Conservation (phyloP, 2,888 invertebrate genomes). For the Leucania comma region DNA sequence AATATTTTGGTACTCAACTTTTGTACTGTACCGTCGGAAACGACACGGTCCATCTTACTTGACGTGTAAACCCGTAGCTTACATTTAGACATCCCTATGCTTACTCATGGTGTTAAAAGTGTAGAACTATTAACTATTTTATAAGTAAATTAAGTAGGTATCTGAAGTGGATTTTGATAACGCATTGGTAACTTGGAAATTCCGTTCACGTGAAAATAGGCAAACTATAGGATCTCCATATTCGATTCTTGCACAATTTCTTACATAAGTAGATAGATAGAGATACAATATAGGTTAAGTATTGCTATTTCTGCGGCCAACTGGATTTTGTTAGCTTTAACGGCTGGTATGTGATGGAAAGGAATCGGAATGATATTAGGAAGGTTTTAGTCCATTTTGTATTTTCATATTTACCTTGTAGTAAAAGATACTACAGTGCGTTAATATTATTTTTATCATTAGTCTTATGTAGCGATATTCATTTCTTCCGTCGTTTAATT, state of each 20-base stretch:
- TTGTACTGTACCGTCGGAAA: slow-evolving; percentile 85
- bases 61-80: slow-evolving; percentile 85
- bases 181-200: slow-evolving; percentile 59
- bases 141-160: slow-evolving; percentile 81
- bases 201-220: slow-evolving; percentile 62
- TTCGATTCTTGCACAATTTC: slow-evolving; percentile 87
- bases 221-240: slow-evolving; percentile 61
- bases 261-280: slow-evolving; percentile 86
- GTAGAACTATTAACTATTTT: slow-evolving; percentile 79
- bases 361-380: slow-evolving; percentile 29
- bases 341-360: slow-evolving; percentile 27
- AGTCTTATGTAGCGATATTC: slow-evolving; percentile 3
- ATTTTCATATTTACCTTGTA: slow-evolving; percentile 53
- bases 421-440: slow-evolving; percentile 20
- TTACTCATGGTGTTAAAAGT: slow-evolving; percentile 77
- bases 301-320: slow-evolving; percentile 74
- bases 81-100: slow-evolving; percentile 78
- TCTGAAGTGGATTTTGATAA: slow-evolving; percentile 79
- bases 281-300: slow-evolving; percentile 78
- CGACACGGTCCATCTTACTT: slow-evolving; percentile 86
- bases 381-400: slow-evolving; percentile 43
- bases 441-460: slow-evolving; percentile 15
- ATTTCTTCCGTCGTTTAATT: neutral
- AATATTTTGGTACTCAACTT: slow-evolving; percentile 88
- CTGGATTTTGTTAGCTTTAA: slow-evolving; percentile 53